Evolutionary conservation across 2,888 invertebrate species (phyloP).

Genomic region (Diarsia rubi): DNA sequence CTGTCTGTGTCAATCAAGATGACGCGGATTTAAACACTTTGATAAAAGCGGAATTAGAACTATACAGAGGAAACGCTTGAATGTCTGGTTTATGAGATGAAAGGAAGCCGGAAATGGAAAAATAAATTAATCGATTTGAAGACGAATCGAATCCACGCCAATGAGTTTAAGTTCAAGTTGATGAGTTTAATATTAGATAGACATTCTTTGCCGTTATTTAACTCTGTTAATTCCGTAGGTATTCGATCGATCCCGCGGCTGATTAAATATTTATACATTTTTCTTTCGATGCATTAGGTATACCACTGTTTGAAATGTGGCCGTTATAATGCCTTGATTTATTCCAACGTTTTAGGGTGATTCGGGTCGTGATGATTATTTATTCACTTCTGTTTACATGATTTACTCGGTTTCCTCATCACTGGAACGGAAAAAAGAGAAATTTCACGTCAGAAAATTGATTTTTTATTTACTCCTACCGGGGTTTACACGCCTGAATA

Average conservation of each 20-base stretch:
- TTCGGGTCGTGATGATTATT: conserved; percentile 64
- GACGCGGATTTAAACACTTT: conserved; percentile 7
- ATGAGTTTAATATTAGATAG: conserved; percentile 33
- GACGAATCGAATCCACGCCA: conserved; percentile 29
- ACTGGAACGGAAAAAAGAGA: conserved; percentile 53
- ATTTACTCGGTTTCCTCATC: conserved; percentile 56
- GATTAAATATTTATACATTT: conserved; percentile 35
- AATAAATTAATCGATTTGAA: conserved; percentile 41
- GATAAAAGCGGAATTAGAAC: conserved; percentile 26
- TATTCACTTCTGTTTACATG: conserved; percentile 65
- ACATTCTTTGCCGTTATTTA: not conserved
- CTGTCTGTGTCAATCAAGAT: conserved; percentile 14
- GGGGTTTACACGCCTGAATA: conserved; percentile 25
- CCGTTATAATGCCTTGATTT: conserved; percentile 54
- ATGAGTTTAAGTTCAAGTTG: conserved; percentile 28
- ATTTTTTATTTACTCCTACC: conserved; percentile 32
- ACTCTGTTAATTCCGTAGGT: conserved; percentile 20
- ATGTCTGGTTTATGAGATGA: conserved; percentile 22
- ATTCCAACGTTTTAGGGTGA: conserved; percentile 58
- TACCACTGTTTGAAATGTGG: conserved; percentile 44
- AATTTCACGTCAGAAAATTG: conserved; percentile 38
- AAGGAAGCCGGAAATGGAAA: conserved; percentile 33
- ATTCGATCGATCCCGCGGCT: conserved; percentile 6
- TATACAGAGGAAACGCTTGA: conserved; percentile 7
- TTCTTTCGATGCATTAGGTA: conserved; percentile 46